Base-by-base conservation (phyloP, 2,113 vertebrate genomes). In the Carettochelys insculpta region DNA sequence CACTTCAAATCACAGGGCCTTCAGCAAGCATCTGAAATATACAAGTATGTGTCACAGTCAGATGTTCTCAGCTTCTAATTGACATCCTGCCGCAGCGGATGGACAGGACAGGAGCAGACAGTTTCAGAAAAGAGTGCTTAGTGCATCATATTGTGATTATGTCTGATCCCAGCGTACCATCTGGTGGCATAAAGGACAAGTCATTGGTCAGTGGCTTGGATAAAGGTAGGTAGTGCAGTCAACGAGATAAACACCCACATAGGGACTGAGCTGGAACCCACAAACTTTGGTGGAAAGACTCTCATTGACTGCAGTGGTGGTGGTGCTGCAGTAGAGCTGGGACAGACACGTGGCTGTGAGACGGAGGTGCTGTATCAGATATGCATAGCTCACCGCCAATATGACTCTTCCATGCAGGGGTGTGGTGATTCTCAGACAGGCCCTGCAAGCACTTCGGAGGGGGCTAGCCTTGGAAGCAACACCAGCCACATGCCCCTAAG, bases 401-500 rank as follows among this genome's bases (percentile, higher is more conserved):
- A 54, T 4, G 11, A 27, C 54, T 65, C 58, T n/a, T 65, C 58
- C n/a, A 17, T n/a, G 58, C 31, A n/a, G 34, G 17, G 17, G n/a
- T n/a, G 58, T 7, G 34, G 17, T 61, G 29, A 14, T 29, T 58
- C 34, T 58, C 14, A 6, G 29, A 61, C 8, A 61, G 29, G 12
- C 54, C 54, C 27, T 27, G 29, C 27, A 56, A 56, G 54, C 13
- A 34, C 29, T 61, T 34, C 11, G 14, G 56, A 34, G 29, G 16
- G 6, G 29, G 13, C 6, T 6, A 61, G 31, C 31, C 56, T 34
- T 31, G 16, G 16, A 34, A 61, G 6, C 56, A 61, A 61, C 8
- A 5, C 13, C 6, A 5, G 6, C 3, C 27, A n/a, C n/a, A n/a
- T n/a, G n/a, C 12, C 5, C 29, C 22, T 4, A 25, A 24, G 1